Conservation (phyloP, 2,888 invertebrate genomes). For the Amiota mariae region DNA sequence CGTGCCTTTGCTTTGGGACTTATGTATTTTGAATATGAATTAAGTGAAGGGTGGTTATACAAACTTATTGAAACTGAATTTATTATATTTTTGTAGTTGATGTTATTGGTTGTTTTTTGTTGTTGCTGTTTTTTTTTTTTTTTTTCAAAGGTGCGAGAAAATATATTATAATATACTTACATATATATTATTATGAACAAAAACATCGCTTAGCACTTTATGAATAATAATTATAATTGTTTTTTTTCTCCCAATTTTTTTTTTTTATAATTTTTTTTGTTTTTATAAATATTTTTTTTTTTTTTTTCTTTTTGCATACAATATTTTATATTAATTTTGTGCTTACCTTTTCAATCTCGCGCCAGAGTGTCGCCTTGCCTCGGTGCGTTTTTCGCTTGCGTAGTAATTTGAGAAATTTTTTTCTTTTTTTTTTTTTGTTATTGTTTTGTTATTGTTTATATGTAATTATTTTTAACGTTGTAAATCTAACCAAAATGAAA, state of each 20-base stretch:
- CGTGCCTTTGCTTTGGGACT: no score
- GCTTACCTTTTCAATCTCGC: slow-evolving; percentile 1
- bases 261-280: not conserved
- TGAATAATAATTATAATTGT: no score
- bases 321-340: not conserved
- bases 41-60: no score
- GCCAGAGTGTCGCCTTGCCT: not conserved
- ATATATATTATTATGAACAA: no score
- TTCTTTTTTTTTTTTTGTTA: not conserved
- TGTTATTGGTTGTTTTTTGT: no score
- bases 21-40: no score
- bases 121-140: no score
- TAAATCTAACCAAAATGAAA: slow-evolving; percentile 16
- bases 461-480: slow-evolving; percentile 6
- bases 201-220: no score
- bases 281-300: not conserved
- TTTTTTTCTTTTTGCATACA: not conserved
- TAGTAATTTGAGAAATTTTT: not conserved
- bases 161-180: no score
- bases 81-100: no score
- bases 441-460: slow-evolving; percentile 13
- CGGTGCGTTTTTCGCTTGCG: slow-evolving; percentile 8
- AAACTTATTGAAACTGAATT: no score
- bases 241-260: not conserved
- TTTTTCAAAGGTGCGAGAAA: no score